Evolutionary conservation across 2,888 invertebrate genomes (phyloP), one percentile per base, ranked within the genome.

Genomic region (Atethmia centrago): DNA sequence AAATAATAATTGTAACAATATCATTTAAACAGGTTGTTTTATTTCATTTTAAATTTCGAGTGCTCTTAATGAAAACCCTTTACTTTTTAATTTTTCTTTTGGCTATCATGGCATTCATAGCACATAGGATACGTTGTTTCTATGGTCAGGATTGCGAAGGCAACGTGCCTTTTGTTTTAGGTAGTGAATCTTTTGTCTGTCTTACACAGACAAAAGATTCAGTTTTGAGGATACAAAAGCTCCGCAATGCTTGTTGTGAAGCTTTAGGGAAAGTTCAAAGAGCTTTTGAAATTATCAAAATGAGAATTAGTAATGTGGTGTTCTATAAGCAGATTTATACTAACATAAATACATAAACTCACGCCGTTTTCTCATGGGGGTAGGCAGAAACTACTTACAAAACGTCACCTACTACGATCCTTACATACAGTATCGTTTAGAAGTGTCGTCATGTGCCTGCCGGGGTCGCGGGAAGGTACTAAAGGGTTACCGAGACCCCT

Each of bases 151-250:
- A n/a, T 19, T 14, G 12, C 25, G 40, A 53, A 71, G 5, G 28
- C 21, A 28, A 42, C 45, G 74, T 25, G 47, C 31, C 31, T 55
- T 67, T 62, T 49, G 61, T 55, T 53, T 25, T 14, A 77, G 21
- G 42, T 49, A 25, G 42, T 25, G 16, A 55, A 42, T 42, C 25
- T 70, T 77, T 77, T 70, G 42, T 62, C 21, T 47, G 1, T 31
- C 47, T 77, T n/a, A n/a, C n/a, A n/a, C n/a, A n/a, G n/a, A n/a
- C n/a, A n/a, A n/a, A 21, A 47, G 12, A n/a, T 61, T 47, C 47
- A 55, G 25, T 21, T 61, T 70, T 55, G 9, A 14, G 25, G 1
- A 76, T 3, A 53, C 45, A 31, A 45, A 36, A 28, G n/a, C 16
- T 36, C 19, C 10, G n/a, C 3, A 16, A 36, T 1, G 10, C 25